phyloP scores from a whole-genome alignment of 2,888 invertebrate species.

The Euzetes globulus region DNA sequence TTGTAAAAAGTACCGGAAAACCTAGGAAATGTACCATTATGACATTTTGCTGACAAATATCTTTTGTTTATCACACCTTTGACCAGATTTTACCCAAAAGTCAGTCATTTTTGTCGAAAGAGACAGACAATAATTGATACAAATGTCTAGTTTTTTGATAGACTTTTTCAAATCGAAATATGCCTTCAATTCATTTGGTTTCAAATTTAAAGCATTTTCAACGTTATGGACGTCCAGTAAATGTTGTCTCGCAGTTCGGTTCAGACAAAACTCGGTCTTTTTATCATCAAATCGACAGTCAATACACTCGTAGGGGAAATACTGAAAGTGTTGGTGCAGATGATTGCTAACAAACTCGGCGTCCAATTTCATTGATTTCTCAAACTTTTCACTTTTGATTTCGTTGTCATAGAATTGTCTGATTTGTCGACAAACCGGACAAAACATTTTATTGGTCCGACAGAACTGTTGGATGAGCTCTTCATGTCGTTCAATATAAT shows the following conservation, averaged over 20 bases:
- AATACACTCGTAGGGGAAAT: slow-evolving; percentile 16
- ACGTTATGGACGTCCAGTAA: not conserved
- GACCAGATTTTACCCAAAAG: no score
- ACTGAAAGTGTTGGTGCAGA: slow-evolving; percentile 14
- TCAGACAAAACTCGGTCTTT: not conserved
- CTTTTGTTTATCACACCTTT: no score
- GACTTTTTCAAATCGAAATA: slow-evolving; percentile 1
- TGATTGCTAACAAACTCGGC: not conserved
- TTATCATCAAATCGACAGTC: slow-evolving; percentile 9
- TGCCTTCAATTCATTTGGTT: not conserved
- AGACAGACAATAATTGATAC: no score
- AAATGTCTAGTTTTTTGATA: not conserved
- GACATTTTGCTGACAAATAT: no score
- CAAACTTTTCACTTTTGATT: not conserved
- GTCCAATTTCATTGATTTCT: not conserved
- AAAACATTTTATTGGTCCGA: not conserved
- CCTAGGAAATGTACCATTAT: no score
- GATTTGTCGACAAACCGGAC: not conserved
- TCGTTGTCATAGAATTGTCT: not conserved
- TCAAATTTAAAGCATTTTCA: not conserved
- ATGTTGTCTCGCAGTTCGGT: not conserved
- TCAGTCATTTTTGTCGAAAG: no score
- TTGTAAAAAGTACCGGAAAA: no score
- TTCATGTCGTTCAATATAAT: not conserved
- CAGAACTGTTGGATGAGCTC: not conserved